Conservation (phyloP, 1,140 invertebrate genomes). For the Varroa destructor region DNA sequence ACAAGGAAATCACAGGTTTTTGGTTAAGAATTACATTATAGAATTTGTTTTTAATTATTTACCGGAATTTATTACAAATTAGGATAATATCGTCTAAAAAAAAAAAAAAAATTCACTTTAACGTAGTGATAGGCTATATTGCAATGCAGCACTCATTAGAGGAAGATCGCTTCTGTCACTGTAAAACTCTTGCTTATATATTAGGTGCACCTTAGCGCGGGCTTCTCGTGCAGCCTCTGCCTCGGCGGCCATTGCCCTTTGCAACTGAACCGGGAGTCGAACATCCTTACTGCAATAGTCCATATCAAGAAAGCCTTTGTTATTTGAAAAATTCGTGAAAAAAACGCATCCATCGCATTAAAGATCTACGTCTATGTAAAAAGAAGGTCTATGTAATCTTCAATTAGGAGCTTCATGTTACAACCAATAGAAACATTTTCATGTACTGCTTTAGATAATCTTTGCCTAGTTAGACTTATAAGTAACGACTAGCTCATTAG, state of each 20-base stretch:
- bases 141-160: not conserved
- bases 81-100: not conserved
- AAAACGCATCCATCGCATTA: too few species aligned
- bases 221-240: constrained; percentile 41
- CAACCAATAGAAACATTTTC: too few species aligned
- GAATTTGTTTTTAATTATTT: constrained; percentile 15
- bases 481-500: too few species aligned
- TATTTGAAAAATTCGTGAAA: too few species aligned
- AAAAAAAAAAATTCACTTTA: not conserved
- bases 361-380: too few species aligned
- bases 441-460: too few species aligned
- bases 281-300: constrained; percentile 42
- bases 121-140: too few species aligned
- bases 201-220: constrained; percentile 37
- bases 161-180: not conserved
- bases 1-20: constrained; percentile 30
- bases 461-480: too few species aligned
- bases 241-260: constrained; percentile 43
- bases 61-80: constrained; percentile 3
- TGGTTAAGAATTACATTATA: not conserved
- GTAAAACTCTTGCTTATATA: not conserved
- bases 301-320: too few species aligned
- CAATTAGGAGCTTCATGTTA: too few species aligned
- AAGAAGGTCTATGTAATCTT: too few species aligned
- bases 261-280: constrained; percentile 42